Base-by-base conservation (phyloP, 2,888 invertebrate species). In the Synergus laeviventris region DNA sequence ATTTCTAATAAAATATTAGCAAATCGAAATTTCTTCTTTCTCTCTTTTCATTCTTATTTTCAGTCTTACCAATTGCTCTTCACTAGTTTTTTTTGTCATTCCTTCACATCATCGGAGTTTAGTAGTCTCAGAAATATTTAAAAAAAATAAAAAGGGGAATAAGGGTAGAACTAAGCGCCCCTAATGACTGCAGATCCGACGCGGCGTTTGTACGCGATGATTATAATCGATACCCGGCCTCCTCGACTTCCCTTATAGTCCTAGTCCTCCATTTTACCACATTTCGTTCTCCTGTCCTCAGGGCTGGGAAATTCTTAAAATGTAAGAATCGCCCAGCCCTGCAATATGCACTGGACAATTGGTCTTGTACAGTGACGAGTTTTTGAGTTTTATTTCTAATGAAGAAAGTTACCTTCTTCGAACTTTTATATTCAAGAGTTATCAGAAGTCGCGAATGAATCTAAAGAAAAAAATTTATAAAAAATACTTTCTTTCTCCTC, bases 141-240 rank as follows among this genome's bases (percentile, higher is more conserved):
- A 66, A 62, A 31, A 36, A 16, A 42, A 64, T 38, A 21, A 24
- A 42, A 45, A 66, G 16, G 31, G 79, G 79, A 85, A 83, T 81
- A 84, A 86, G 82, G 83, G 45, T 83, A 81, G 82, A 84, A 85
- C 84, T 86, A 85, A 86, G 85, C 86, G 86, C 84, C 84, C 84
- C 87, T 89, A 89, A 89, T 87, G 88, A 88, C 86, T 86, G 87
- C 86, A 83, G 84, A 84, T 85, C 81, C 85, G 81, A 81, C 86
- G 84, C 81, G 83, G 83, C 85, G 82, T 82, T 84, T 82, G 84
- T 82, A 81, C 85, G 81, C 85, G 87, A 88, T 88, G 86, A 87
- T 88, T 89, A 85, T 85, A 89, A 89, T 89, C 89, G 89, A 89
- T 89, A 86, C 83, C 85, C 83, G 81, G 84, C 80, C 84, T 79